Evolutionary conservation across 2,797 vertebrate genomes (phyloP), one percentile per base, ranked within the genome.

Genomic region (Phaenicophaeus curvirostris): DNA sequence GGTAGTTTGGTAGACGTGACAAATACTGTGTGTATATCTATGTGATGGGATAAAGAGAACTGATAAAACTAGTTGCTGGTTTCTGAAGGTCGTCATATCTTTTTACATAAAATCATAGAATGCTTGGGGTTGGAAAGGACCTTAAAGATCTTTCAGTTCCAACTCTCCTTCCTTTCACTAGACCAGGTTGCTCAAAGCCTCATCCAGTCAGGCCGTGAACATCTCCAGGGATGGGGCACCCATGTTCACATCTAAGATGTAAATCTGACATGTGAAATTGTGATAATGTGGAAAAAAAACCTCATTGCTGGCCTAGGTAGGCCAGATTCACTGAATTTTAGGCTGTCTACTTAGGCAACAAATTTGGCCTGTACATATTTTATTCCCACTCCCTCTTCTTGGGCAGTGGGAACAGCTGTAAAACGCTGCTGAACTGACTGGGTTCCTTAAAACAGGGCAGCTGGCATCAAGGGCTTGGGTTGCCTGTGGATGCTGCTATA

Each of bases 401-500:
- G 87, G 77, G 73, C 58, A 53, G 31, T 86, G 85, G 94, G 85
- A 83, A 31, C 23, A 6, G 41, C 69, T 80, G 42, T 72, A 85
- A 33, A 81, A 46, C 73, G 9, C 85, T 92, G 82, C 76, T 84
- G 76, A 41, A 31, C 93, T 89, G 91, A 15, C 69, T 63, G 87
- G 79, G 62, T 54, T 92, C 93, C 79, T 89, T 57, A 15, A 13
- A 10, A 50, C 48, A 30, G 80, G 82, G 92, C 85, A 95, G 94
- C 85, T 96, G 94, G 48, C 83, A 85, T 75, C 51, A 93, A 85
- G 55, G 87, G 85, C 91, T 96, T 53, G 25, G 62, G 23, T 89
- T 89, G 85, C 87, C 89, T 91, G 58, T 81, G 87, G 87, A 95
- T 96, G 94, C 95, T 96, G 95, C 95, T 96, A 41, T 33, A n/a